Percentiles rank a stretch among this genome's conserved stretches.
These are phyloP conservation scores for Cryptotermes secundus DNA, from an alignment of 1,140 invertebrate genomes.

Conservation along the genomic window DNA sequence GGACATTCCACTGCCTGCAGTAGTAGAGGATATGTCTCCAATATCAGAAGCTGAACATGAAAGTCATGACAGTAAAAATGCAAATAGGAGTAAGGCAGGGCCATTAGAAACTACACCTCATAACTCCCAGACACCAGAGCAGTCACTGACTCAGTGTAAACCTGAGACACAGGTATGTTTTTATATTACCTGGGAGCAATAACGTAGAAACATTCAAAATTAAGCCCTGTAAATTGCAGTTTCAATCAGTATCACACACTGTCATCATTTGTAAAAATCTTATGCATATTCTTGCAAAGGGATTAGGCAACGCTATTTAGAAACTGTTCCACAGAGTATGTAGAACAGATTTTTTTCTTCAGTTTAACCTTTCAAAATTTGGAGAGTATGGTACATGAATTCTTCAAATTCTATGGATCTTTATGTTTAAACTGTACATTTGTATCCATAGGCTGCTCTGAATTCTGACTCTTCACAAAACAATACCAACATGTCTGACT, in stretches of 20 bases:
- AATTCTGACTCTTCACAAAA: constrained; percentile 1
- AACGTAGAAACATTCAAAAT: no score
- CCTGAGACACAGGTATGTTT: not conserved
- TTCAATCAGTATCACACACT: no score
- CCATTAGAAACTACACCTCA: not conserved
- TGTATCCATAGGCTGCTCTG: not conserved
- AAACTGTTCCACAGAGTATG: no score
- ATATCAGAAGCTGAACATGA: not conserved
- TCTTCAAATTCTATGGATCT: no score
- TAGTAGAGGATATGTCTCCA: not conserved
- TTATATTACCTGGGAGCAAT: no score
- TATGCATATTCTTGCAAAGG: no score
- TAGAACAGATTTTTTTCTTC: no score
- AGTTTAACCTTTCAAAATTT: no score
- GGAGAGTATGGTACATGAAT: no score
- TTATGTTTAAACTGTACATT: not conserved
- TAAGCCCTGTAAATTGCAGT: no score
- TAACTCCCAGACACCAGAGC: not conserved
- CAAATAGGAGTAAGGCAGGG: not conserved
- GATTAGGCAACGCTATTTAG: no score
- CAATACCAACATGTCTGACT: not conserved
- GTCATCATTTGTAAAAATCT: no score
- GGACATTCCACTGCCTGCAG: not conserved
- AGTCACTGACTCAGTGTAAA: not conserved
- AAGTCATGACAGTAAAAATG: not conserved